These are phyloP conservation scores for Heterochromis multidens DNA, from an alignment of 2,113 vertebrate genomes.

Conservation along the genomic window DNA sequence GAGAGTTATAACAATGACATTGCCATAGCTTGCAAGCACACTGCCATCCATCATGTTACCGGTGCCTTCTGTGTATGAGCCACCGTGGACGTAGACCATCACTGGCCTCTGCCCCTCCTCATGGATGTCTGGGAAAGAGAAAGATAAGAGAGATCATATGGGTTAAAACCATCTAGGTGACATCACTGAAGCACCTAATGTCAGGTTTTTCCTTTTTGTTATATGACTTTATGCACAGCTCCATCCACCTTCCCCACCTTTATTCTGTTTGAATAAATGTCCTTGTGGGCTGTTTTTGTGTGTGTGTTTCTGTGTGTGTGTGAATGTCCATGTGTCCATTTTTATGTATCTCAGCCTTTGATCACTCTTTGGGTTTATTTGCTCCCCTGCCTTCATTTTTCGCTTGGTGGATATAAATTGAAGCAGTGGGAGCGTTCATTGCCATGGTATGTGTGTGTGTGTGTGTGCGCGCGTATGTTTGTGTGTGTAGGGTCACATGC, in stretches of 20 bases:
- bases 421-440: slow-evolving; percentile 8
- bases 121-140: slow-evolving; percentile 81
- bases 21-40: slow-evolving; percentile 91
- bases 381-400: slow-evolving; percentile 3
- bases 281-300: neutral
- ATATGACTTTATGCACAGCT: neutral
- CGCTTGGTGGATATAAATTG: slow-evolving; percentile 37
- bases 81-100: slow-evolving; percentile 95
- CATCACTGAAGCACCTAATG: neutral
- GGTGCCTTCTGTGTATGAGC: slow-evolving; percentile 93
- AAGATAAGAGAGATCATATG: neutral
- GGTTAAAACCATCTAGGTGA: neutral
- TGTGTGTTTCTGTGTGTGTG: neutral
- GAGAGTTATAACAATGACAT: slow-evolving; percentile 91
- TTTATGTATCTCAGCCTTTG: slow-evolving; percentile 15
- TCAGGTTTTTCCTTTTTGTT: neutral
- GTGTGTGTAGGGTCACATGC: slow-evolving; percentile 9
- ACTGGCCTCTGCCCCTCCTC: slow-evolving; percentile 90
- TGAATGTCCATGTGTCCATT: neutral
- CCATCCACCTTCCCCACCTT: neutral
- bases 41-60: slow-evolving; percentile 97
- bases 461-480: neutral
- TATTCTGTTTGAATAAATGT: neutral
- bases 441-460: neutral
- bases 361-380: neutral